phyloP scores from a whole-genome alignment of 2,888 invertebrate genomes.

The Machimus atricapillus region DNA sequence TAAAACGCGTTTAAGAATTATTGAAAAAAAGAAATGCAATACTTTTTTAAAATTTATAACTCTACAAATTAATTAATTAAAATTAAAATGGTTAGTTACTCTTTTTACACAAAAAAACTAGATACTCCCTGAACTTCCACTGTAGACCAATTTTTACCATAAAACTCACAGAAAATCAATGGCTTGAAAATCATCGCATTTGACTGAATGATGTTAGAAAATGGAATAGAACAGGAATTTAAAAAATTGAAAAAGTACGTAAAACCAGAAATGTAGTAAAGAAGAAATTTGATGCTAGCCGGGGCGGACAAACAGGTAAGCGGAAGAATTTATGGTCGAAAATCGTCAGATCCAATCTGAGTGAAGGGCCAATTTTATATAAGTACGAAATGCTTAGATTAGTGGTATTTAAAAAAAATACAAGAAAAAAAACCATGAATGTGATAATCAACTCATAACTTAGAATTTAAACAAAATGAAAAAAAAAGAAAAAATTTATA shows the following conservation, averaged over 20 bases:
- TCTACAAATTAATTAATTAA: too few species aligned
- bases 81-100: too few species aligned
- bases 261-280: neutral
- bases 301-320: neutral
- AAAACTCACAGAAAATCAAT: neutral
- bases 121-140: neutral
- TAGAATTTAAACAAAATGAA: neutral
- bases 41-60: too few species aligned
- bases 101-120: neutral
- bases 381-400: constrained; percentile 31
- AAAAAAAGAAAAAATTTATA: neutral
- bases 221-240: neutral
- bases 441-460: constrained; percentile 23
- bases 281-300: neutral
- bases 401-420: neutral
- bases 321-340: neutral
- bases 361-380: constrained; percentile 14
- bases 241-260: neutral
- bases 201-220: neutral
- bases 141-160: neutral
- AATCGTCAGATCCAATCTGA: neutral
- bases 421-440: constrained; percentile 11
- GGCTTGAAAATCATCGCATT: neutral
- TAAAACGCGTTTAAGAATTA: too few species aligned
- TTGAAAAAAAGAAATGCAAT: too few species aligned